These are phyloP conservation scores for Sclerurus mexicanus DNA, from an alignment of 2,113 vertebrate genomes.

Conservation along the genomic window DNA sequence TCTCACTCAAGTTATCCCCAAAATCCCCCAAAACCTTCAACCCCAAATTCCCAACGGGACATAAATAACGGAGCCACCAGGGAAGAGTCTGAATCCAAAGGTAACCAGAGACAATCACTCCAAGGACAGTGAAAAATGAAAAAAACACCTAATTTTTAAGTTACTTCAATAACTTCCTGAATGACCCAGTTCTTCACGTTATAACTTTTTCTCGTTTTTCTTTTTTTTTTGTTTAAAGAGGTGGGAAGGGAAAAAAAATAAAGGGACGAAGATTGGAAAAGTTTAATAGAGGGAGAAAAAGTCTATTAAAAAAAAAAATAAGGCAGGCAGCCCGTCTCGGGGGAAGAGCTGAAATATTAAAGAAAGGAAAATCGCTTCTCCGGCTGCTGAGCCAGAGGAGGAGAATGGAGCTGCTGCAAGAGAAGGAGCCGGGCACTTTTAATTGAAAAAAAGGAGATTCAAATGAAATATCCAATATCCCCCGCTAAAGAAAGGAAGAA, in stretches of 20 bases:
- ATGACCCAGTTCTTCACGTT: constrained; percentile 18
- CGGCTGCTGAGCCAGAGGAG: constrained; percentile 12
- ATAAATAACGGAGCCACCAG: fast-evolving
- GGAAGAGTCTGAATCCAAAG: neutral
- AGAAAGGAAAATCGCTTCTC: constrained; percentile 63
- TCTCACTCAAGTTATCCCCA: neutral
- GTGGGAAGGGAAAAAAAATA: neutral
- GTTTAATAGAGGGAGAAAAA: constrained; percentile 59
- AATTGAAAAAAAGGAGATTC: constrained; percentile 68
- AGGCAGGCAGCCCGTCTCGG: neutral
- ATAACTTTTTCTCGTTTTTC: constrained; percentile 10
- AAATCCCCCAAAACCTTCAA: neutral
- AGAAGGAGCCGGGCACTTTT: constrained; percentile 47
- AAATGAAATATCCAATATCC: constrained; percentile 66
- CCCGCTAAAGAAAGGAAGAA: constrained; percentile 51
- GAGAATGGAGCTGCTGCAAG: constrained; percentile 21
- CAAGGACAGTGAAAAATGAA: neutral
- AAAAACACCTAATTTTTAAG: neutral
- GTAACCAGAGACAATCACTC: neutral
- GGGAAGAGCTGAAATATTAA: constrained; percentile 60
- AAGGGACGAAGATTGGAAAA: constrained; percentile 46
- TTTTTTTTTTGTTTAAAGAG: constrained; percentile 16
- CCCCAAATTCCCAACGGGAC: neutral
- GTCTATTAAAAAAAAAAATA: constrained; percentile 36
- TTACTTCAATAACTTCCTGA: constrained; percentile 28